phyloP scores from a whole-genome alignment of 2,113 vertebrate genomes.

The cat (Felis catus) region DNA sequence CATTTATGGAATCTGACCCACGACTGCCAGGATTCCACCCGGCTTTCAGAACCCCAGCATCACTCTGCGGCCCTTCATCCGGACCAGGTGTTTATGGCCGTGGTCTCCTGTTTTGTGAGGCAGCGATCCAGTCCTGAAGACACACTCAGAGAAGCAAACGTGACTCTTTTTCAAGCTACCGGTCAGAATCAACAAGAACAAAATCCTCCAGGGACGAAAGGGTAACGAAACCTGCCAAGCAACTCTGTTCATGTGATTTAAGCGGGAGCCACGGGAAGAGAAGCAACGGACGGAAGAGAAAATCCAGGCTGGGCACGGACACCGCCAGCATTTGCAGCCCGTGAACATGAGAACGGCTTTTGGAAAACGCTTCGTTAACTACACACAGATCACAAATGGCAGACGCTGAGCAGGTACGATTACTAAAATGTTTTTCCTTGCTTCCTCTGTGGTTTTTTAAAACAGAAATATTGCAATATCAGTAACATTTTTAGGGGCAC shows the following conservation, averaged over 20 bases:
- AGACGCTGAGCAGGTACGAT: background rate
- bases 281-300: background rate
- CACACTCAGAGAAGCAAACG: background rate
- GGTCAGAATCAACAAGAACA: background rate
- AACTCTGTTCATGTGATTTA: background rate
- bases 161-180: background rate
- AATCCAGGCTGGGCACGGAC: background rate
- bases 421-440: background rate
- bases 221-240: conserved; percentile 20
- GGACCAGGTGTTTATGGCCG: too few relatives aligned
- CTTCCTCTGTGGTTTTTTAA: background rate
- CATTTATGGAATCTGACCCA: background rate
- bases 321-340: fast-evolving
- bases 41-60: background rate
- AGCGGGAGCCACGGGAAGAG: background rate
- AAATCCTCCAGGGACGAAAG: background rate
- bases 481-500: background rate
- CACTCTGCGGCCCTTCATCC: background rate
- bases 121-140: background rate
- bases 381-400: fast-evolving
- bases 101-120: too few relatives aligned
- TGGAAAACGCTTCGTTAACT: background rate
- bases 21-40: fast-evolving
- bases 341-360: fast-evolving
- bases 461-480: background rate